Evolutionary conservation across 2,113 vertebrate genomes (phyloP).

Genomic region (Narcine bancroftii): DNA sequence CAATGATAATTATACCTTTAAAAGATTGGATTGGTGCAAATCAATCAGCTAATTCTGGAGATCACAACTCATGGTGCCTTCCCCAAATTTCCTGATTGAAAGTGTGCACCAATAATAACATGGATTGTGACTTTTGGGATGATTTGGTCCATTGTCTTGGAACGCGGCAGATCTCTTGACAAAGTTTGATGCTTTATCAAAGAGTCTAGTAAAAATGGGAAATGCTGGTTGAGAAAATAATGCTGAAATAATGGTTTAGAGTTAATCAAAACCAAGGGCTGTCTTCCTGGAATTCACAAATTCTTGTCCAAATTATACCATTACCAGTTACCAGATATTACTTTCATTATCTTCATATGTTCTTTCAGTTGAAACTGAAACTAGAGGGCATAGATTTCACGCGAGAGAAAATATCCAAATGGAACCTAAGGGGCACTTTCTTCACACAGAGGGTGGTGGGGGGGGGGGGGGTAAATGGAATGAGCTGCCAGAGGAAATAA

Average conservation of each 20-base stretch:
- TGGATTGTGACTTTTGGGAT: too few relatives aligned
- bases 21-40: too few relatives aligned
- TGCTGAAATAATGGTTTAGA: not conserved
- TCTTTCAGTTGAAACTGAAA: conserved; percentile 12
- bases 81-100: not conserved
- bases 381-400: too few relatives aligned
- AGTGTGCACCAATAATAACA: not conserved
- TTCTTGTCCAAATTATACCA: not conserved
- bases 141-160: not conserved
- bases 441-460: too few relatives aligned
- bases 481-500: too few relatives aligned
- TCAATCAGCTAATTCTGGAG: not conserved
- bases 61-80: not conserved
- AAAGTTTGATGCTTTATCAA: not conserved
- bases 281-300: not conserved
- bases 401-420: too few relatives aligned
- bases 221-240: not conserved
- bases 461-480: too few relatives aligned
- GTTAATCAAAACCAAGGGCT: not conserved
- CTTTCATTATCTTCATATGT: not conserved
- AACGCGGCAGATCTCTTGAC: not conserved
- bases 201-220: not conserved
- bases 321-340: not conserved
- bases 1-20: too few relatives aligned
- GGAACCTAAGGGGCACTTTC: too few relatives aligned